phyloP scores from a whole-genome alignment of 30 jellyfish, hydroid and myxozoan species.

The Sanderia malayensis region DNA sequence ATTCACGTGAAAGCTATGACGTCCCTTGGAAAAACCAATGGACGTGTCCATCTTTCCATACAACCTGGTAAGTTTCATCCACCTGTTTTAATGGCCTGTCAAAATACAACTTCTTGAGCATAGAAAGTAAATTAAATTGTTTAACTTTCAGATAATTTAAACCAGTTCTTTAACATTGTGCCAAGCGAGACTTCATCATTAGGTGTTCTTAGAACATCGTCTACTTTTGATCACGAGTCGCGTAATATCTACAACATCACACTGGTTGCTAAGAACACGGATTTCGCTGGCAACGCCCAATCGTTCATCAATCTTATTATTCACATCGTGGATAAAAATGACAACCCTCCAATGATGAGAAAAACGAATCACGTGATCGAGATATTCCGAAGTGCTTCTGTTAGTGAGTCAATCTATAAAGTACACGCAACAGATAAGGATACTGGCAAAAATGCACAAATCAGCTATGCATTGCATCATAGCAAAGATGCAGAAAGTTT shows the following conservation, averaged over 20 bases:
- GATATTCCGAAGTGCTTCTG: constrained; percentile 27
- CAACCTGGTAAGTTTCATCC: constrained; percentile 33
- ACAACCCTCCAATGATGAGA: constrained; percentile 59
- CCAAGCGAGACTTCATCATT: constrained; percentile 41
- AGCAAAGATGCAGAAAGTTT: constrained; percentile 33
- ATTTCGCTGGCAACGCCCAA: constrained; percentile 34
- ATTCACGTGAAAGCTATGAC: constrained; percentile 35
- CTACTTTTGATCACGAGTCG: constrained; percentile 63
- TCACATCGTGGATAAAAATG: constrained; percentile 50
- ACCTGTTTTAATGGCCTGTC: no score
- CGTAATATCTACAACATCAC: constrained; percentile 52
- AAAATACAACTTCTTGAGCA: no score
- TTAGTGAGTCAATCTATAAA: constrained; percentile 19
- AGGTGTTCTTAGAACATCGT: constrained; percentile 18
- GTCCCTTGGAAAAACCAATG: constrained; percentile 20
- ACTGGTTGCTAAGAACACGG: constrained; percentile 64
- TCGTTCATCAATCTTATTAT: constrained; percentile 1
- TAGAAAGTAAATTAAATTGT: no score
- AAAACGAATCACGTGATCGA: constrained; percentile 9
- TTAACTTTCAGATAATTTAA: constrained; percentile 36
- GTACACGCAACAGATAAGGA: constrained; percentile 61
- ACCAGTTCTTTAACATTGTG: constrained; percentile 10
- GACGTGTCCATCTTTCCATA: constrained; percentile 26
- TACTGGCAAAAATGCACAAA: constrained; percentile 59
- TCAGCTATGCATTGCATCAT: constrained; percentile 28